Evolutionary conservation across 2,888 invertebrate genomes (phyloP).

Genomic region (Xiphydria camelus): DNA sequence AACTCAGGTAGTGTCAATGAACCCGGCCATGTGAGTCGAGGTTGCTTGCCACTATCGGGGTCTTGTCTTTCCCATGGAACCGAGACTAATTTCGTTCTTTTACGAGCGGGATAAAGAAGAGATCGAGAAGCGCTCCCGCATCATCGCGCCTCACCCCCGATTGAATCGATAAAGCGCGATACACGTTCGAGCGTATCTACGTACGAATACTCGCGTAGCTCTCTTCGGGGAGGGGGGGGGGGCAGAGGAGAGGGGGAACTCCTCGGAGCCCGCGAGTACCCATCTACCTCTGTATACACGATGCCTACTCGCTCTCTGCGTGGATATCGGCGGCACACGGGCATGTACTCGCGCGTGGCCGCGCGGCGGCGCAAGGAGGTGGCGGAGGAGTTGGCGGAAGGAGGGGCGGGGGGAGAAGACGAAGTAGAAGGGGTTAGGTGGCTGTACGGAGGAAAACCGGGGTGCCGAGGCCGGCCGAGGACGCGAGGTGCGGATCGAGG

Average conservation of each 20-base stretch:
- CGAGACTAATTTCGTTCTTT: slow-evolving; percentile 57
- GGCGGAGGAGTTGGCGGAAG: no score
- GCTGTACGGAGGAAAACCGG: no score
- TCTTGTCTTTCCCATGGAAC: slow-evolving; percentile 59
- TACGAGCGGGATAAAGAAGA: slow-evolving; percentile 39
- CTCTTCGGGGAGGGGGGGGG: no score
- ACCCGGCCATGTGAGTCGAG: slow-evolving; percentile 53
- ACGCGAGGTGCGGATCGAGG: slow-evolving; percentile 10
- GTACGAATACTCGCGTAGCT: no score
- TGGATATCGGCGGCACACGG: no score
- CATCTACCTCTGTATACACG: no score
- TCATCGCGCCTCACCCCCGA: slow-evolving; percentile 8
- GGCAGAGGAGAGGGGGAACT: slow-evolving; percentile 3
- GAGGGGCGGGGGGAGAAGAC: background rate
- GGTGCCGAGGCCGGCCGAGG: slow-evolving; percentile 12
- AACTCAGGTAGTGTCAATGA: slow-evolving; percentile 57
- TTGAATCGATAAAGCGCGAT: background rate
- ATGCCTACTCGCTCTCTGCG: no score
- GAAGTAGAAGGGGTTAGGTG: background rate
- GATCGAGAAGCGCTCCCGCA: slow-evolving; percentile 4
- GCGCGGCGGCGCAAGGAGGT: no score
- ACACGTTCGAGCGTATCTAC: no score
- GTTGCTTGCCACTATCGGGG: slow-evolving; percentile 53
- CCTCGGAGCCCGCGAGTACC: no score
- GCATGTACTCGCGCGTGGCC: no score